Conservation (phyloP, 1,140 invertebrate species). For the Colletes latitarsis region DNA sequence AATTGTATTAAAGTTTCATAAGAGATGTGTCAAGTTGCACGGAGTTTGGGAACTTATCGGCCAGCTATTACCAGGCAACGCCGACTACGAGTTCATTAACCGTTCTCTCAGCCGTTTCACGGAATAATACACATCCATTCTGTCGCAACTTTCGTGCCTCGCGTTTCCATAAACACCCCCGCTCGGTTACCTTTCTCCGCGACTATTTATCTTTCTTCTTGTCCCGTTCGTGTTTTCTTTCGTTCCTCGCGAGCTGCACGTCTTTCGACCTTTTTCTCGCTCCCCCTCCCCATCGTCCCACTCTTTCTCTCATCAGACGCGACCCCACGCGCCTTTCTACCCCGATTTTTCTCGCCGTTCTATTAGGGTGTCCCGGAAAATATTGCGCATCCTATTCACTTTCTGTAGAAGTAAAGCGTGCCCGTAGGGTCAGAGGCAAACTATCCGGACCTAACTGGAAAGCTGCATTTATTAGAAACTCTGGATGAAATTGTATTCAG, state of each 20-base stretch:
- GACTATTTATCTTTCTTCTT: constrained; percentile 44
- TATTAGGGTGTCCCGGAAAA: too few species aligned
- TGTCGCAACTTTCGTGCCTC: neutral
- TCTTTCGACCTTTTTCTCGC: neutral
- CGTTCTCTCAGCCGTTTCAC: neutral
- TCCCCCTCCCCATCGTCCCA: neutral
- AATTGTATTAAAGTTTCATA: constrained; percentile 1
- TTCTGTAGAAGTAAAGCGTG: too few species aligned
- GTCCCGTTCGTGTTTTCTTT: constrained; percentile 36
- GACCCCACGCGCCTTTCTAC: neutral
- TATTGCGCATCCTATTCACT: too few species aligned
- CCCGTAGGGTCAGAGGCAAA: too few species aligned
- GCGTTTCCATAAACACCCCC: neutral
- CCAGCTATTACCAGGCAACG: neutral
- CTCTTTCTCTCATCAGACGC: constrained; percentile 33
- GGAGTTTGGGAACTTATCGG: neutral
- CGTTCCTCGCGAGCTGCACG: constrained; percentile 24
- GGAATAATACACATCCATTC: constrained; percentile 14
- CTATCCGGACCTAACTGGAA: too few species aligned
- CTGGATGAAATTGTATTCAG: too few species aligned
- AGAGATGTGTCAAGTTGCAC: neutral
- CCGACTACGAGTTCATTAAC: neutral
- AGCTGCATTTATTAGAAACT: too few species aligned
- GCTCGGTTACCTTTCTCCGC: constrained; percentile 13
- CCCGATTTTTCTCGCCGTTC: neutral